phyloP scores from a whole-genome alignment of 1,140 invertebrate genomes.

The Trachymyrmex septentrionalis region DNA sequence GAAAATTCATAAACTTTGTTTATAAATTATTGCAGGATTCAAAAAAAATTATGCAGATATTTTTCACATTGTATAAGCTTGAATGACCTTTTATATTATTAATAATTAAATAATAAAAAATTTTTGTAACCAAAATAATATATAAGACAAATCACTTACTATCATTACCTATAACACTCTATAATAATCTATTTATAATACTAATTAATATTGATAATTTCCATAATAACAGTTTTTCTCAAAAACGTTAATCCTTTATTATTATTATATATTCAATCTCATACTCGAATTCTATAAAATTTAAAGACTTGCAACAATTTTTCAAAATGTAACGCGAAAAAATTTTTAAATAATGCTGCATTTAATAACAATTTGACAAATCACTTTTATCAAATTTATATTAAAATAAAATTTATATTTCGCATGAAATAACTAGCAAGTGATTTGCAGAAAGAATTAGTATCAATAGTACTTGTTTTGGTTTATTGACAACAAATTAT shows the following conservation, averaged over 20 bases:
- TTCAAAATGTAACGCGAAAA: not conserved
- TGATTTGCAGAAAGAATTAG: not conserved
- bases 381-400: not conserved
- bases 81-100: not conserved
- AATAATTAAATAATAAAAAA: not conserved
- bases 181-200: not conserved
- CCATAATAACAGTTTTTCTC: not conserved
- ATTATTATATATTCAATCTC: not conserved
- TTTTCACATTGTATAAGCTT: not conserved
- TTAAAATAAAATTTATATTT: not conserved
- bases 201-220: not conserved
- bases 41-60: not conserved
- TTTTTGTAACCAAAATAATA: not conserved
- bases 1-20: not conserved
- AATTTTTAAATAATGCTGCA: not conserved
- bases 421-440: not conserved
- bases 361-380: not conserved
- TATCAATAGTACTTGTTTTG: not conserved
- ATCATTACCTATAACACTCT: not conserved
- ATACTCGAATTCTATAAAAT: not conserved
- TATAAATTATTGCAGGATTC: not conserved
- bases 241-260: not conserved
- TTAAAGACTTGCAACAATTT: not conserved
- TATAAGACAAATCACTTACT: not conserved
- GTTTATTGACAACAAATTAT: not conserved